Percentiles rank a stretch among this genome's conserved stretches.
These are phyloP conservation scores for Sebastes hubbsi DNA, from an alignment of 2,797 vertebrate genomes.

Conservation along the genomic window DNA sequence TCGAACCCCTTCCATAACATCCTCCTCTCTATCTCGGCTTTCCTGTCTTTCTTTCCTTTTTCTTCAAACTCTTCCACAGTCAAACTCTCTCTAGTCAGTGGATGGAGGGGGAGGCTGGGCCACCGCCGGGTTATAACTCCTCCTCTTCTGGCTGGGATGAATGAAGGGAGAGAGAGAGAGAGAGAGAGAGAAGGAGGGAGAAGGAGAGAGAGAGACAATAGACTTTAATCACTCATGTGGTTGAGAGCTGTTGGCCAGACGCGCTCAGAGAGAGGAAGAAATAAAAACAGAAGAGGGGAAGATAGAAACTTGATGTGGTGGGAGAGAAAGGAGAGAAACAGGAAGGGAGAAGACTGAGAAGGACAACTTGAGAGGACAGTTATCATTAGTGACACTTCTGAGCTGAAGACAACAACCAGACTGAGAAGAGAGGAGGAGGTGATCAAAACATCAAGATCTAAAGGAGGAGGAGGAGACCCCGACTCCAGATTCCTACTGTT, in stretches of 20 bases:
- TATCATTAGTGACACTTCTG: slow-evolving; percentile 34
- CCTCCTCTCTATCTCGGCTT: slow-evolving; percentile 47
- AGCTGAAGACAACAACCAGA: neutral
- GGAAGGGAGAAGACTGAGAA: slow-evolving; percentile 30
- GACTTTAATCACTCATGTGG: slow-evolving; percentile 81
- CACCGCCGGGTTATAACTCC: slow-evolving; percentile 43
- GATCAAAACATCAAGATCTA: neutral
- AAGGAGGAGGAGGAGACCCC: neutral
- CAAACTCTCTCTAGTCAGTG: slow-evolving; percentile 39
- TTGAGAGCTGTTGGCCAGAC: slow-evolving; percentile 60
- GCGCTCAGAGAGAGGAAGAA: slow-evolving; percentile 27
- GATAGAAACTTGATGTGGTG: slow-evolving; percentile 15
- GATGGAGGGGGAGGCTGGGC: slow-evolving; percentile 50
- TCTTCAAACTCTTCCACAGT: slow-evolving; percentile 48
- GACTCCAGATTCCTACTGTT: neutral
- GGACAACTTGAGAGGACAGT: slow-evolving; percentile 24
- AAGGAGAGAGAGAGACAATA: slow-evolving; percentile 74
- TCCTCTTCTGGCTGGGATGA: slow-evolving; percentile 50
- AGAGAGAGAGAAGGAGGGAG: slow-evolving; percentile 34
- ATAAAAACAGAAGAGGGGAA: slow-evolving; percentile 12
- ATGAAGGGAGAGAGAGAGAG: slow-evolving; percentile 53
- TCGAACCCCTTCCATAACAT: slow-evolving; percentile 45
- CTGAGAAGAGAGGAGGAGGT: slow-evolving; percentile 22
- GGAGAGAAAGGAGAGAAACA: slow-evolving; percentile 12
- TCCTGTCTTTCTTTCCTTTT: slow-evolving; percentile 56